Conservation (phyloP, 2,113 vertebrate genomes). For the Paracanthobrama guichenoti region DNA sequence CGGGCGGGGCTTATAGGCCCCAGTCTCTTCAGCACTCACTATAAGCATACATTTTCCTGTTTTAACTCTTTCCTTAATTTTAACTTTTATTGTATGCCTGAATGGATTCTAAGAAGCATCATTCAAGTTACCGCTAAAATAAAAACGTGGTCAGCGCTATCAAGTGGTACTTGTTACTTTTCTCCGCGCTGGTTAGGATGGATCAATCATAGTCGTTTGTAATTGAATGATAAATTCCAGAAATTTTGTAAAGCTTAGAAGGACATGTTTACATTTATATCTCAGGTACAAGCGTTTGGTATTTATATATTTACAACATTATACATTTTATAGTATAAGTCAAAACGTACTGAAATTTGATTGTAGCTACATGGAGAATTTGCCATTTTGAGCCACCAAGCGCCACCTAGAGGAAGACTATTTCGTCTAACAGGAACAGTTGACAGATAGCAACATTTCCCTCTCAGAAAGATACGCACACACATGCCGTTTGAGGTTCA, state of each 20-base stretch:
- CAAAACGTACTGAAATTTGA: not conserved
- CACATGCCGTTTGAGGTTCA: not conserved
- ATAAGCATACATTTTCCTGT: not conserved
- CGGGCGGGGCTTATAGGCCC: not conserved
- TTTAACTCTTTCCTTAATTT: too few species aligned
- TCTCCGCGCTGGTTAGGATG: not conserved
- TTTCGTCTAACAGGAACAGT: not conserved
- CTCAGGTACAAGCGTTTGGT: not conserved
- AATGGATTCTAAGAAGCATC: not conserved
- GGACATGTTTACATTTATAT: not conserved
- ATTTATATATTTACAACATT: not conserved
- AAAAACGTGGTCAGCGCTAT: not conserved
- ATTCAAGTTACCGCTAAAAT: not conserved
- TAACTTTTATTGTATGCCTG: not conserved
- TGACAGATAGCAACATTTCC: not conserved
- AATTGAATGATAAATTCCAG: not conserved
- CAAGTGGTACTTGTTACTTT: not conserved
- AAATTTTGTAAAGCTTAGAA: not conserved
- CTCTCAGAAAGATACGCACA: not conserved
- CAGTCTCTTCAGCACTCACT: too few species aligned
- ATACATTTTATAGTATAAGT: not conserved
- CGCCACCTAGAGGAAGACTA: not conserved
- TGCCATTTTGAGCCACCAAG: not conserved
- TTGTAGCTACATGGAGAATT: not conserved
- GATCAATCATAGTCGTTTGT: not conserved